These are phyloP conservation scores for Macrotus californicus DNA, from an alignment of 2,113 vertebrate species.

Conservation along the genomic window DNA sequence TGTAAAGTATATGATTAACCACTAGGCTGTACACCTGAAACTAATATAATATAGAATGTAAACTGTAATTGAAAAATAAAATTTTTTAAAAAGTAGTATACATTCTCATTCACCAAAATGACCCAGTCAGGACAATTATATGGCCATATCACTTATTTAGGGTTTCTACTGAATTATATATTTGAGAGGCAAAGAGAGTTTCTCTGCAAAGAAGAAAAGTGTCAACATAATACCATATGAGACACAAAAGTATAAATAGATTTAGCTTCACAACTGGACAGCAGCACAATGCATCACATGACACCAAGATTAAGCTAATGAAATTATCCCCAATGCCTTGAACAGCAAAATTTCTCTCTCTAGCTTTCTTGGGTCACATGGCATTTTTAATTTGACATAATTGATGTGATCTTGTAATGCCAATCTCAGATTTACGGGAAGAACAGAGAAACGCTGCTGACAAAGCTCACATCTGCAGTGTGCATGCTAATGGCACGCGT, in stretches of 20 bases:
- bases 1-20: background rate
- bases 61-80: background rate
- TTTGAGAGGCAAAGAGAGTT: conserved; percentile 1
- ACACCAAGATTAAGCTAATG: background rate
- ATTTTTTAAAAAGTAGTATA: background rate
- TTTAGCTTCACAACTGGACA: conserved; percentile 14
- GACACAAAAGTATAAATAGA: background rate
- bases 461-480: conserved; percentile 49
- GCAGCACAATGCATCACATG: background rate
- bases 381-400: background rate
- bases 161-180: background rate
- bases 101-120: conserved; percentile 22
- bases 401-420: conserved; percentile 9
- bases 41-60: background rate
- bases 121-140: background rate
- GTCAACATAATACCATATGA: background rate
- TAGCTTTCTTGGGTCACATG: background rate
- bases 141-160: background rate
- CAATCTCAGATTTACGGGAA: conserved; percentile 6
- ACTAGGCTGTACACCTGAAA: background rate
- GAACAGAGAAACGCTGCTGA: background rate
- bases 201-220: background rate
- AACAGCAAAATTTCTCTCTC: conserved; percentile 21
- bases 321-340: background rate
- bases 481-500: conserved; percentile 25